A percentile compares a stretch with the other conserved stretches of the same genome.
Conservation (phyloP, 53 echinoderm and acorn worm species). For the Pentamera pediparva region DNA sequence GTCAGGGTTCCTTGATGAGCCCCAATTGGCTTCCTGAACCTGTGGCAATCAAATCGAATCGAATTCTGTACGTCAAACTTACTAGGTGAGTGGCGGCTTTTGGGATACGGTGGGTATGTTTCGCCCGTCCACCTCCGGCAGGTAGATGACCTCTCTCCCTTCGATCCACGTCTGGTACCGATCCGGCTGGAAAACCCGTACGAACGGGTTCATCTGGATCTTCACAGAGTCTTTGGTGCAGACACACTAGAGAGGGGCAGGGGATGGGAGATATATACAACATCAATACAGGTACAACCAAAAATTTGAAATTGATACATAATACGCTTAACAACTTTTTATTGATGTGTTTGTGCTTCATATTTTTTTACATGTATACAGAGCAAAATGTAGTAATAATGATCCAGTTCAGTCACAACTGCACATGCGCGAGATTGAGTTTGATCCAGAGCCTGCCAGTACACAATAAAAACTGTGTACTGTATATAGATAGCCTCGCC, state of each 20-base stretch:
- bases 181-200: constrained; percentile 88
- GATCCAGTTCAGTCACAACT: not conserved
- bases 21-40: no score
- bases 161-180: constrained; percentile 85
- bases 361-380: not conserved
- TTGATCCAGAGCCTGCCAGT: no score
- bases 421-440: no score
- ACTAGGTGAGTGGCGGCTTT: constrained; percentile 39
- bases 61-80: no score
- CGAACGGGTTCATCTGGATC: constrained; percentile 95
- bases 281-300: not conserved
- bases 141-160: constrained; percentile 69
- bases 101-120: constrained; percentile 31
- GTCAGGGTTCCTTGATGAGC: no score
- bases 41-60: no score
- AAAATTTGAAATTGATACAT: not conserved
- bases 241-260: constrained; percentile 48
- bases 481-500: no score
- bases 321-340: not conserved
- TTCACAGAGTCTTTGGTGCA: constrained; percentile 94
- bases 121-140: constrained; percentile 82
- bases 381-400: no score
- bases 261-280: not conserved
- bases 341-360: not conserved
- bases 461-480: no score